Percentiles rank a stretch among this genome's conserved stretches.
Evolutionary conservation across 2,888 invertebrate species (phyloP).

Genomic region (Lepidocyrtoides sp.): DNA sequence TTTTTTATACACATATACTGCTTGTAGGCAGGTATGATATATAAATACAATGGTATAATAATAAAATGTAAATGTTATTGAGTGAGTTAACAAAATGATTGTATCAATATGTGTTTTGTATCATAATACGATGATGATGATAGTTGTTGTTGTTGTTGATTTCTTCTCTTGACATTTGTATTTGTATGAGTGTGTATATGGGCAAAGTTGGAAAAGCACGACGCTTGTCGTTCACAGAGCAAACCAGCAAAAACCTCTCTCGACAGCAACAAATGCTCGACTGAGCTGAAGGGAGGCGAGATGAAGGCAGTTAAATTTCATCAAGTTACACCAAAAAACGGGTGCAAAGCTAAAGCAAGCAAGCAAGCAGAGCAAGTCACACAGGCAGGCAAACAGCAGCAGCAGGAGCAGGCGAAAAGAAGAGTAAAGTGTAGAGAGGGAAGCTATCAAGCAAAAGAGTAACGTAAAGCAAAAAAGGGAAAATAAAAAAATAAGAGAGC

Average conservation of each 20-base stretch:
- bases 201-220: conserved; percentile 74
- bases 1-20: not conserved
- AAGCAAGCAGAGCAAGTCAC: conserved; percentile 63
- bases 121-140: conserved; percentile 21
- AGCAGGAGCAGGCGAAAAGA: conserved; percentile 17
- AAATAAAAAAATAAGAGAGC: conserved; percentile 26
- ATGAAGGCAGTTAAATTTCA: conserved; percentile 79
- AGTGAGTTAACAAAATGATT: conserved; percentile 20
- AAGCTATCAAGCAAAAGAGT: conserved; percentile 57
- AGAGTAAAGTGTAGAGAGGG: conserved; percentile 30
- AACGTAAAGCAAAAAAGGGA: conserved; percentile 20
- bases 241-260: conserved; percentile 81
- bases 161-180: conserved; percentile 47
- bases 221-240: conserved; percentile 70
- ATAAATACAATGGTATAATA: not conserved
- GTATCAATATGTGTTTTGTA: conserved; percentile 41
- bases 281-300: conserved; percentile 76
- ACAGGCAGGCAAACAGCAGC: conserved; percentile 21
- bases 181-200: conserved; percentile 17
- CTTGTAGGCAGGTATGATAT: not conserved
- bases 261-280: conserved; percentile 79
- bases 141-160: conserved; percentile 46
- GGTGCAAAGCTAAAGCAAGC: conserved; percentile 59
- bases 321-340: conserved; percentile 78
- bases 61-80: conserved; percentile 30